These are phyloP conservation scores for Teleiodes luculella DNA, from an alignment of 2,888 invertebrate genomes.

Conservation along the genomic window DNA sequence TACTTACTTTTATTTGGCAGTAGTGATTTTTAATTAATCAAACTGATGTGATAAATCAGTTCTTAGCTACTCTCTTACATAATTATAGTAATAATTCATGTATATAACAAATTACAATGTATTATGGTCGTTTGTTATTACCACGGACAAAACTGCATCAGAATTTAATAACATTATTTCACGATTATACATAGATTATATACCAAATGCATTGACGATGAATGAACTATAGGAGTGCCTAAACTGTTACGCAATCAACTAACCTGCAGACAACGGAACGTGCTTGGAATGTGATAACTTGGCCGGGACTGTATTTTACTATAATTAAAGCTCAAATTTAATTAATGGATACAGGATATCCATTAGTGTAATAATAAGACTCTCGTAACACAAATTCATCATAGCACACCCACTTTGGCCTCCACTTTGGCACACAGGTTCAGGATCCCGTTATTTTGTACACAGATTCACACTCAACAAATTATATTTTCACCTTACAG, in stretches of 20 bases:
- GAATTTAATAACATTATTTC: conserved; percentile 41
- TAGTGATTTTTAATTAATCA: conserved; percentile 64
- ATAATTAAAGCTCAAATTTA: conserved; percentile 77
- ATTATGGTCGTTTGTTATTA: conserved; percentile 51
- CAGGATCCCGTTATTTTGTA: conserved; percentile 46
- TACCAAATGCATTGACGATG: conserved; percentile 45
- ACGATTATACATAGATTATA: conserved; percentile 47
- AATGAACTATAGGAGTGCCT: conserved; percentile 46
- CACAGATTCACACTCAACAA: conserved; percentile 41
- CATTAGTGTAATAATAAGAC: conserved; percentile 37
- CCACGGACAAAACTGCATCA: conserved; percentile 44
- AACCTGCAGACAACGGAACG: conserved; percentile 37
- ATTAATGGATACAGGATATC: conserved; percentile 59
- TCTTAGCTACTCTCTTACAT: conserved; percentile 58
- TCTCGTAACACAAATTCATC: conserved; percentile 52
- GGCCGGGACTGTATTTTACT: conserved; percentile 68
- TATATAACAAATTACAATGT: conserved; percentile 61
- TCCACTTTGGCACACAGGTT: conserved; percentile 54
- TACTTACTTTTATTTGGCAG: conserved; percentile 73
- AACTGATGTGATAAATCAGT: conserved; percentile 54
- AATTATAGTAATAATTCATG: conserved; percentile 53
- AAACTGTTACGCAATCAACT: conserved; percentile 38
- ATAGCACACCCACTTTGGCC: conserved; percentile 51
- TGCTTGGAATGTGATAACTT: conserved; percentile 42
- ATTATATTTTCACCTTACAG: conserved; percentile 32